Conservation (phyloP, 2,888 invertebrate species). For the Amiota communis region DNA sequence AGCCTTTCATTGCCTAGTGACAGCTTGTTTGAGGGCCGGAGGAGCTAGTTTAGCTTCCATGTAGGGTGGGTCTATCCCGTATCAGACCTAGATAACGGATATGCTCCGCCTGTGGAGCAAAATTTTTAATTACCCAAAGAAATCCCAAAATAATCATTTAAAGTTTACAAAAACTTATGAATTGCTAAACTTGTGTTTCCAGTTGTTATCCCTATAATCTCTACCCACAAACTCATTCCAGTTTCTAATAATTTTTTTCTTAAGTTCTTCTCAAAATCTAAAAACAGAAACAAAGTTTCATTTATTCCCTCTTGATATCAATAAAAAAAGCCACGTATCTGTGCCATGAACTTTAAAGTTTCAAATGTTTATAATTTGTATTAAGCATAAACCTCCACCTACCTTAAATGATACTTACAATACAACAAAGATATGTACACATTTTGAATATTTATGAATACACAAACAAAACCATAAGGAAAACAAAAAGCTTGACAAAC, state of each 20-base stretch:
- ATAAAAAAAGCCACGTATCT: background rate
- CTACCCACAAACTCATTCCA: background rate
- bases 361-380: slow-evolving; percentile 16
- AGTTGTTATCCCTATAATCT: background rate
- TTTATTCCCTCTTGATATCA: background rate
- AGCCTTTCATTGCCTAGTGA: no score
- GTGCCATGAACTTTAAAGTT: slow-evolving; percentile 14
- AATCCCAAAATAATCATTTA: no score
- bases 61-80: no score
- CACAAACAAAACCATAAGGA: slow-evolving; percentile 15
- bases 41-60: no score
- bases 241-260: background rate
- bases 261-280: background rate
- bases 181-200: no score
- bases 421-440: slow-evolving; percentile 34
- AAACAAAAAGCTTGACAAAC: slow-evolving; percentile 7
- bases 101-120: no score
- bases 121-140: no score
- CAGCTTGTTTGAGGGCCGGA: no score
- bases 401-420: background rate
- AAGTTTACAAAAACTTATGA: no score
- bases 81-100: no score
- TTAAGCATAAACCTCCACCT: background rate
- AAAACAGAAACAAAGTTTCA: background rate
- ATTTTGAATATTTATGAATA: slow-evolving; percentile 59